Evolutionary conservation across 2,888 invertebrate genomes (phyloP).

Genomic region (Chelonus formosanus): DNA sequence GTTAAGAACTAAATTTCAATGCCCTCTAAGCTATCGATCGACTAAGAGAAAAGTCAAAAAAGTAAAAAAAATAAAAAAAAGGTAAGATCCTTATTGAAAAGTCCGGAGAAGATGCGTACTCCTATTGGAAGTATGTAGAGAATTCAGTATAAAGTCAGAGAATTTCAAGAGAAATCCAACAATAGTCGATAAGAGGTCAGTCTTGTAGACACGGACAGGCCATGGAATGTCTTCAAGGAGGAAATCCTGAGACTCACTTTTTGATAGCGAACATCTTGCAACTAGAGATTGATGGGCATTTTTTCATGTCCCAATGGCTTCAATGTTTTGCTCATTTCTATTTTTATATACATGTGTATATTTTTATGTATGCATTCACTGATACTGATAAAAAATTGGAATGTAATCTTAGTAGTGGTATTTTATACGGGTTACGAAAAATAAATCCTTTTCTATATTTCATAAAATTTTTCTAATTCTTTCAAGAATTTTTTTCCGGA

Average conservation of each 20-base stretch:
- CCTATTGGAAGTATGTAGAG: slow-evolving; percentile 3
- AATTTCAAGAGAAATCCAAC: not conserved
- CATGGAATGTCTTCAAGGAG: slow-evolving; percentile 9
- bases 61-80: slow-evolving; percentile 1
- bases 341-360: not conserved
- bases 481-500: no score
- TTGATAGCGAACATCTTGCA: slow-evolving; percentile 14
- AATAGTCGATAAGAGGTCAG: slow-evolving; percentile 25
- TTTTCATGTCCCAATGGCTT: slow-evolving; percentile 3
- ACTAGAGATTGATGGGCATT: slow-evolving; percentile 12
- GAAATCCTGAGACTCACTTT: slow-evolving; percentile 18
- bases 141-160: not conserved
- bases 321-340: slow-evolving; percentile 1
- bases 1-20: not conserved
- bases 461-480: no score
- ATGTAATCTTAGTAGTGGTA: slow-evolving; percentile 42
- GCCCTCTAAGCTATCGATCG: not conserved
- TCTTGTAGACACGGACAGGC: not conserved
- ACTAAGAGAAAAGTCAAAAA: not conserved
- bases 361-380: no score
- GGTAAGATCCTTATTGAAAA: slow-evolving; percentile 2
- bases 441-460: no score
- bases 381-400: slow-evolving; percentile 30
- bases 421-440: not conserved
- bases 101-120: slow-evolving; percentile 4